Conservation (phyloP, 2,113 vertebrate genomes). For the Mastomys natalensis region DNA sequence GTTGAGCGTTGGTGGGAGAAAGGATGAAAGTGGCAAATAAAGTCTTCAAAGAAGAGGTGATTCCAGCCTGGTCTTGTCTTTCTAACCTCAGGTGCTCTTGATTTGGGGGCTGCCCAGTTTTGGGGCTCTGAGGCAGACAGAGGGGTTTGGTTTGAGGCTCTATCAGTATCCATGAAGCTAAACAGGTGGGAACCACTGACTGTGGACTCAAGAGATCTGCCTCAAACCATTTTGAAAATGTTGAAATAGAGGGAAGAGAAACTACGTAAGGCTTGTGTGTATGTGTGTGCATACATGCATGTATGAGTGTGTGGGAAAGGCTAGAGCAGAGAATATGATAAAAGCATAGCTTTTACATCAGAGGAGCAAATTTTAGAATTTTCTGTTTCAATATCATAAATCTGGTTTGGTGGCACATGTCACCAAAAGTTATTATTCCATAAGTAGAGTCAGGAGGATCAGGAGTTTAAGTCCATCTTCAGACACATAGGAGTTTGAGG, state of each 20-base stretch:
- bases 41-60: conserved; percentile 79
- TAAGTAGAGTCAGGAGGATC: background rate
- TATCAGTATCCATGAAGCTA: background rate
- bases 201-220: background rate
- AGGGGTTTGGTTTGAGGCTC: fast-evolving
- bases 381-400: background rate
- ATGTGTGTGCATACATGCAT: background rate
- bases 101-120: background rate
- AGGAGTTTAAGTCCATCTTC: background rate
- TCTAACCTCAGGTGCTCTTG: background rate
- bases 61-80: conserved; percentile 21
- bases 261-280: background rate
- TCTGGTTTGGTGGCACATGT: background rate
- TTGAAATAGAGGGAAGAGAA: background rate
- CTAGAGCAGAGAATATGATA: background rate
- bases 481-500: background rate
- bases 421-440: background rate
- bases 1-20: conserved; percentile 69
- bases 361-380: background rate
- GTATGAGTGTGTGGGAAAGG: background rate
- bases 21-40: conserved; percentile 86
- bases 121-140: background rate
- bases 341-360: background rate
- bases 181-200: background rate
- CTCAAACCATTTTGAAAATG: conserved; percentile 29